These are phyloP conservation scores for Sminthopsis crassicaudata DNA, from an alignment of 2,113 vertebrate genomes.

Conservation along the genomic window DNA sequence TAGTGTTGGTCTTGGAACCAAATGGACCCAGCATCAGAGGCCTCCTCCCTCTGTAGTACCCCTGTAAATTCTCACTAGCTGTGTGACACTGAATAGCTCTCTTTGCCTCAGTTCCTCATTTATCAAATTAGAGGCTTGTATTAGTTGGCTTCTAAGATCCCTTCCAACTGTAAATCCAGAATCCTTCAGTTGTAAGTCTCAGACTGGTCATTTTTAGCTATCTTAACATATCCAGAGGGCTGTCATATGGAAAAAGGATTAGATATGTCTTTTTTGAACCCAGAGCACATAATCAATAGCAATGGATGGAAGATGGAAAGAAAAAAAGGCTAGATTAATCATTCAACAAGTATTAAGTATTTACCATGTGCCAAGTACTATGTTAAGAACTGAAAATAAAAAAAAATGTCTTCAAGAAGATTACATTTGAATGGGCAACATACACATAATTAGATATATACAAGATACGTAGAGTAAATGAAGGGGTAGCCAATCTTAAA, in stretches of 20 bases:
- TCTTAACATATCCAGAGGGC: not conserved
- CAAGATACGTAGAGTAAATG: not conserved
- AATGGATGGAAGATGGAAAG: not conserved
- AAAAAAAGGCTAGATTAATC: not conserved
- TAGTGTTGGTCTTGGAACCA: not conserved
- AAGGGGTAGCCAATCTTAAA: not conserved
- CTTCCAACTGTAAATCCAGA: not conserved
- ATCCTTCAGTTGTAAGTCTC: not conserved
- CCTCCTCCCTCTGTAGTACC: not conserved
- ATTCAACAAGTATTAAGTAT: not conserved
- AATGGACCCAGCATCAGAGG: not conserved
- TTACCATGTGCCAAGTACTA: not conserved
- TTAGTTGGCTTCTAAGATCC: not conserved
- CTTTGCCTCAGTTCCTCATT: not conserved
- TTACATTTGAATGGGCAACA: not conserved
- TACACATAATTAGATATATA: not conserved
- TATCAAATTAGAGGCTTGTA: not conserved
- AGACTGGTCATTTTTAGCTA: not conserved
- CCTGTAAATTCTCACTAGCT: not conserved
- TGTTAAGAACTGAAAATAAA: not conserved
- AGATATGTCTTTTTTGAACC: not conserved
- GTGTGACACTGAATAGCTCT: not conserved
- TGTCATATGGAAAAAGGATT: not conserved
- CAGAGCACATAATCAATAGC: not conserved
- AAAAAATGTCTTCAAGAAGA: not conserved